Conservation (phyloP, 2,113 vertebrate species). For the Ondatra zibethicus region DNA sequence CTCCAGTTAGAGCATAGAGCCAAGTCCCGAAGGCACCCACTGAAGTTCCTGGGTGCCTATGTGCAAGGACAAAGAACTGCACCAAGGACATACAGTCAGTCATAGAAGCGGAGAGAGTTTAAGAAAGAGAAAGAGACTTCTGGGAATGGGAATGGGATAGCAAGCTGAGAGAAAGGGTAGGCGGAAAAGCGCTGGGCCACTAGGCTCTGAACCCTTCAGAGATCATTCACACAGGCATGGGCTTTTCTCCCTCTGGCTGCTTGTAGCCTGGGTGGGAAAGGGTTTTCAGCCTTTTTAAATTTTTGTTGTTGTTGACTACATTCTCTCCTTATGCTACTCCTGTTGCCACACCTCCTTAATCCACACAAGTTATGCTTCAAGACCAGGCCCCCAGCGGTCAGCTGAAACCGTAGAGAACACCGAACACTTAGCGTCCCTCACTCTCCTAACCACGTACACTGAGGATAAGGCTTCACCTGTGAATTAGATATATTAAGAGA, state of each 20-base stretch:
- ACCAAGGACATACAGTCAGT: background rate
- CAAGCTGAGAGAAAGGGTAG: background rate
- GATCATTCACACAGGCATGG: background rate
- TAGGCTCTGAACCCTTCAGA: too few relatives aligned
- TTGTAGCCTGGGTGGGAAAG: background rate
- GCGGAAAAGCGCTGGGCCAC: background rate
- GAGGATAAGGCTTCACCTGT: background rate
- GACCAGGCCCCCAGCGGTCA: too few relatives aligned
- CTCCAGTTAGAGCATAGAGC: background rate
- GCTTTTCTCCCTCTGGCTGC: background rate
- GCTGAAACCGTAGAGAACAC: fast-evolving
- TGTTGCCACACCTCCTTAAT: background rate
- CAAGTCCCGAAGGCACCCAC: background rate
- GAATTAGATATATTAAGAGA: background rate
- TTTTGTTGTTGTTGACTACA: background rate
- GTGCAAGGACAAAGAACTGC: too few relatives aligned
- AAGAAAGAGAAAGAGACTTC: background rate
- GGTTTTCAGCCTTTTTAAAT: background rate
- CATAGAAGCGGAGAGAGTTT: background rate
- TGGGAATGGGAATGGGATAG: background rate
- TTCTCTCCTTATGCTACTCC: too few relatives aligned
- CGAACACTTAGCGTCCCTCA: background rate
- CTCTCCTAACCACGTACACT: background rate
- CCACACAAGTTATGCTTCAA: background rate
- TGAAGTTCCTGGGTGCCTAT: background rate